phyloP scores from a whole-genome alignment of 2,113 vertebrate genomes.

The Laterallus jamaicensis region DNA sequence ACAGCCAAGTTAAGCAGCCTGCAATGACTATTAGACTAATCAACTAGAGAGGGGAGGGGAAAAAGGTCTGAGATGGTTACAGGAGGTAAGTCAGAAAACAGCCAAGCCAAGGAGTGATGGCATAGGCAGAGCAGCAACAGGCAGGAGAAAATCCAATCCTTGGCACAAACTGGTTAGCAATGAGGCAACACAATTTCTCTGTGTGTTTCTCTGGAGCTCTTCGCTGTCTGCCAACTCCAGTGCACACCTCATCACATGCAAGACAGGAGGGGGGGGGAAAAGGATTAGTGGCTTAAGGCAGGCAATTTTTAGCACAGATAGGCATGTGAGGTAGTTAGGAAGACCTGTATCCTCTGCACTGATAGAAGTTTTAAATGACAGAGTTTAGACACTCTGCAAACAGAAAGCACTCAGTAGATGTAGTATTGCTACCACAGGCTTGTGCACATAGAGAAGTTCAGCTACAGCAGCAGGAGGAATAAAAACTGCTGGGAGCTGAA shows the following conservation, averaged over 20 bases:
- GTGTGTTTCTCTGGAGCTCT: neutral
- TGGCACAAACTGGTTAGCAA: neutral
- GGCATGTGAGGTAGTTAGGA: neutral
- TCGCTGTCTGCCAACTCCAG: neutral
- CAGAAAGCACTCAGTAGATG: neutral
- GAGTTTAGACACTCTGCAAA: neutral
- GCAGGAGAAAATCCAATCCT: neutral
- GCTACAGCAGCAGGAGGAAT: neutral
- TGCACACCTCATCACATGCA: neutral
- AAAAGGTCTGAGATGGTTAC: neutral
- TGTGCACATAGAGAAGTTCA: neutral
- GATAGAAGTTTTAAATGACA: neutral
- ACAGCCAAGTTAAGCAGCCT: neutral
- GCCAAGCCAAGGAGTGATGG: neutral
- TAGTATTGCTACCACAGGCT: neutral
- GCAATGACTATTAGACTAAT: neutral
- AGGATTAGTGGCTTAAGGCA: neutral
- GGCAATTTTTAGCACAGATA: neutral
- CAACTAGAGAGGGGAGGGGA: neutral
- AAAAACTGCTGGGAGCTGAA: slow-evolving; percentile 4
- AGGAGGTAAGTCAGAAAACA: neutral
- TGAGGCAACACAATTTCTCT: neutral
- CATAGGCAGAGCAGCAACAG: neutral
- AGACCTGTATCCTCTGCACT: neutral
- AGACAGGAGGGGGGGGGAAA: neutral